Evolutionary conservation across 2,113 vertebrate genomes (phyloP).

Genomic region (Sceloporus undulatus): DNA sequence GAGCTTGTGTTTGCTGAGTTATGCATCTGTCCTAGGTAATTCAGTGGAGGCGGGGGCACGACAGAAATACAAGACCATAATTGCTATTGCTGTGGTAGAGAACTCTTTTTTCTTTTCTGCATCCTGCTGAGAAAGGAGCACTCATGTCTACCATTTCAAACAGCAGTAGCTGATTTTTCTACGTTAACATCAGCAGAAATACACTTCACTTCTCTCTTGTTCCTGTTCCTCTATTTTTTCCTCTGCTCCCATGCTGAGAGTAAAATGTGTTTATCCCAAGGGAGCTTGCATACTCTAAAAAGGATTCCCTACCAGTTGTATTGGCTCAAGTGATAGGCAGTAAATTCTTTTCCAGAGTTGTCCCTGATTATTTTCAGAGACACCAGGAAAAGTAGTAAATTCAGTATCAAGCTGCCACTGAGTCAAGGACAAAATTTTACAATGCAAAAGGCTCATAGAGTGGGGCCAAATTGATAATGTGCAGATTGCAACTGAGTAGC

Average conservation of each 20-base stretch:
- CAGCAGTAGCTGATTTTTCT: background rate
- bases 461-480: slow-evolving; percentile 1
- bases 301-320: background rate
- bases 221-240: background rate
- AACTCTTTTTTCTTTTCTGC: background rate
- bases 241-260: background rate
- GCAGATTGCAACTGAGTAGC: too few species aligned
- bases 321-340: background rate
- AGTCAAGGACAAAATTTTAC: background rate
- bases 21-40: background rate
- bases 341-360: background rate
- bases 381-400: background rate
- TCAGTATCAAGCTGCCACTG: background rate
- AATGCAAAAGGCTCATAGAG: background rate
- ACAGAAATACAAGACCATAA: background rate
- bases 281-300: background rate
- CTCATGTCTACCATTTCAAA: slow-evolving; percentile 3
- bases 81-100: background rate
- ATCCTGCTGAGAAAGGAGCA: slow-evolving; percentile 1
- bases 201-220: background rate
- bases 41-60: background rate
- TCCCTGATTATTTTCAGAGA: background rate
- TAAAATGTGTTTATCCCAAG: background rate
- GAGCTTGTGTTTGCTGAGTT: background rate
- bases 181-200: slow-evolving; percentile 11